Base-by-base conservation (phyloP, 2,888 invertebrate species). In the Cerastoderma edule region DNA sequence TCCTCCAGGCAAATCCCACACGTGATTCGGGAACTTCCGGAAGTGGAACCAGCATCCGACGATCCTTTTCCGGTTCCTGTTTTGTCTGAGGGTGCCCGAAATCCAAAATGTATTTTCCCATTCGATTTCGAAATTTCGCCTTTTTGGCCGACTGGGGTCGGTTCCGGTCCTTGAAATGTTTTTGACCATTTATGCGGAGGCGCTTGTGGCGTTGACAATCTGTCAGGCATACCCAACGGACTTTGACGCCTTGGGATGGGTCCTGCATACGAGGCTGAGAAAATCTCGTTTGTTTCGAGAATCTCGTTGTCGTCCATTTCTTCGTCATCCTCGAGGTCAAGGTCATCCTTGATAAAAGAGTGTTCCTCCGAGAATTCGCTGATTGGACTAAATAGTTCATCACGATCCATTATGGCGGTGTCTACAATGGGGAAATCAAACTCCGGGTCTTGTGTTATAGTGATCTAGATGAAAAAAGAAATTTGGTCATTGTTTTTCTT, bases 291-390 rank as follows among this genome's bases (percentile, higher is more conserved):
- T 6, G 4, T n/a, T n/a, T n/a, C n/a, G n/a, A n/a, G n/a, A n/a
- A n/a, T n/a, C n/a, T n/a, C 35, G 5, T 5, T n/a, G 5, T 33
- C 57, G 19, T 10, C 6, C 1, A 2, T 10, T 32, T 57, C 57
- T 33, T 57, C 35, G 22, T 30, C 27, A 50, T 13, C 8, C 6
- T 50, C 50, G n/a, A 24, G 22, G 5, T 30, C 32, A 4, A 19
- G 16, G 1, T 57, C 57, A n/a, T 57, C 57, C 3, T 57, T 10
- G 22, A 57, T 57, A 28, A 57, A 57, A n/a, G 19, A 22, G n/a
- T 57, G 57, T 30, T 57, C 57, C 57, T 57, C 57, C 3, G 57
- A 57, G 10, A 57, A 57, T n/a, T 57, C 57, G 33, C 57, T 57
- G 8, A 57, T 57, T 33, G 57, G 57, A 22, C 30, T 57, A 28